Percentiles rank a stretch among this genome's conserved stretches.
These are phyloP conservation scores for Polydrusus tereticollis DNA, from an alignment of 2,888 invertebrate species.

Conservation along the genomic window DNA sequence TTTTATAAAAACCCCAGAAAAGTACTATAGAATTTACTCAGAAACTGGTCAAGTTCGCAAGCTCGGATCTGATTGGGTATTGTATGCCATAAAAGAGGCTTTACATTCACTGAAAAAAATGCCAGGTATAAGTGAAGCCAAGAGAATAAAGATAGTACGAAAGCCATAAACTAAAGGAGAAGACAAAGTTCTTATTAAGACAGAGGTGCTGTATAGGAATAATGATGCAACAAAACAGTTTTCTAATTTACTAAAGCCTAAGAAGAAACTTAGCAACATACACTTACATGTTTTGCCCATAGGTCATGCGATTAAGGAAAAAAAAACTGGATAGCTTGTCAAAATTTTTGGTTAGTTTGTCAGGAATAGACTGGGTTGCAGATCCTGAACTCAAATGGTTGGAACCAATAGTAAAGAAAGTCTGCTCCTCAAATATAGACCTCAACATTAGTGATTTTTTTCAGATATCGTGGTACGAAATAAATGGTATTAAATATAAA, in stretches of 20 bases:
- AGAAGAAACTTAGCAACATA: background rate
- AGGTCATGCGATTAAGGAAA: background rate
- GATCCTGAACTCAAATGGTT: background rate
- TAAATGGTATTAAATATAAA: too few species aligned
- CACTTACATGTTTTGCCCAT: too few species aligned
- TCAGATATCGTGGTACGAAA: too few species aligned
- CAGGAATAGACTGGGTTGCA: background rate
- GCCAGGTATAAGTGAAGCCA: background rate
- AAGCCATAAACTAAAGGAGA: too few species aligned
- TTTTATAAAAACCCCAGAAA: too few species aligned
- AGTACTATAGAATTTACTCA: too few species aligned
- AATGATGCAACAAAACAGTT: background rate
- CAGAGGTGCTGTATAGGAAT: background rate
- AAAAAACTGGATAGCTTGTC: background rate
- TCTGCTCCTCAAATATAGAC: background rate
- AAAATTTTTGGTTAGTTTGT: background rate
- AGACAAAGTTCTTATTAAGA: background rate
- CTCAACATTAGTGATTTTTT: too few species aligned
- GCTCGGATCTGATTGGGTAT: background rate
- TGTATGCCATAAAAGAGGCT: background rate
- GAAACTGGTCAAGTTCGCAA: too few species aligned
- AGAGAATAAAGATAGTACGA: background rate
- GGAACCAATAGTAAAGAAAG: too few species aligned
- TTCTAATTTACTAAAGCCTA: background rate
- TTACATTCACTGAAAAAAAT: background rate